Base-by-base conservation (phyloP, 2,797 vertebrate species). In the Tapera naevia region DNA sequence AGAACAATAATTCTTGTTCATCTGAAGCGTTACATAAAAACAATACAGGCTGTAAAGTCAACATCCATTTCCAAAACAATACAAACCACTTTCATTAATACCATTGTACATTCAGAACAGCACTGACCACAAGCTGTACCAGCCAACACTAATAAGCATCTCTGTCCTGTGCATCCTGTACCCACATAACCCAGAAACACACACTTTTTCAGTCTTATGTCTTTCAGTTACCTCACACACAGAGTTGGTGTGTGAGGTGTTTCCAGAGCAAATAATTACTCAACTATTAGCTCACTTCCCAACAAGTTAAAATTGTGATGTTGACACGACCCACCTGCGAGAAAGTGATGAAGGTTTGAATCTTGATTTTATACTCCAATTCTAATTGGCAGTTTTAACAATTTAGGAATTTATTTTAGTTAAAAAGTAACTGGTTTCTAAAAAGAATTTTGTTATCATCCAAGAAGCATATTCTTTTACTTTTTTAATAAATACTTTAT, bases 51-150 rank as follows among this genome's bases (percentile, higher is more conserved):
- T 74, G 5, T 25, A 69, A 95, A 66, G 45, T 76, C 66, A 66
- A 69, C 25, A 92, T n/a, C 33, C 19, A 19, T 57, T 89, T 83
- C 67, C 75, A 74, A 78, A 92, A 58, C 80, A 89, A 71, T 19
- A 50, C n/a, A 61, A 76, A 53, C 33, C 5, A 5, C 45, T 61
- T 46, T 54, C 39, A 37, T 67, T 62, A 72, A 75, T 48, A 43
- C 13, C 50, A 43, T 3, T 25, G 9, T 21, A 32, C 13, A 7
- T 41, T 61, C 39, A 73, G 80, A 89, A 76, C 41, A 84, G 46
- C 65, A 45, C 18, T 54, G 74, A 35, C 23, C n/a, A 60, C 48
- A 78, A 35, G 43, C 11, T 41, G 18, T 13, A 50, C 32, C 28
- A 60, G 33, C 24, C 58, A 61, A 28, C 12, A 17, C 50, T 22